Base-by-base conservation (phyloP, 1,140 invertebrate genomes). In the Calycopis cecrops region DNA sequence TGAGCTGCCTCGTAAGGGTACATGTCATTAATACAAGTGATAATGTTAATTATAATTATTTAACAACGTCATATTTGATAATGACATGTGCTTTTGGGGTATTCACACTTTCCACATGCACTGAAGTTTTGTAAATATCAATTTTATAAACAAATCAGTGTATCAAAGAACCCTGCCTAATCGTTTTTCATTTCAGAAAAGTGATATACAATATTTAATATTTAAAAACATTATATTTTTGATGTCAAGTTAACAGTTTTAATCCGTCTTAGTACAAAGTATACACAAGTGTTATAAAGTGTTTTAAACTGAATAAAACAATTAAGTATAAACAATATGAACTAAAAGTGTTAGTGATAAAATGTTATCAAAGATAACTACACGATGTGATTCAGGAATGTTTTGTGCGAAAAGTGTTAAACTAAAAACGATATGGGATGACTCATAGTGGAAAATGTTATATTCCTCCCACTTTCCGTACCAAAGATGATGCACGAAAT, bases 381-480 rank as follows among this genome's bases (percentile, higher is more conserved):
- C 14, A 44, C 9, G 71, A 40, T 63, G 68, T 65, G 67, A 59
- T 49, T 68, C 53, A 58, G 67, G 64, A 82, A 67, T 63, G 61
- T 77, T 84, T 84, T 68, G 67, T 73, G 79, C 73, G 50, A 65
- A 70, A 82, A 76, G 73, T 85, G 82, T 76, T 52, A 76, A 73
- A 62, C 71, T 62, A 67, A 85, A 85, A 85, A 82, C 76, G 81
- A 84, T 87, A 85, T 87, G 81, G 84, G 80, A 87, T 87, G 84
- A 87, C 74, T 84, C 77, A 81, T 79, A 82, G 84, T 84, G 81
- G 76, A 76, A 77, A 76, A 87, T 84, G 80, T 79, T 78, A 73
- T 67, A 66, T 76, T 62, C 74, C 68, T 73, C 74, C 71, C 67
- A 73, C 73, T 79, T 55, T 78, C 72, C 76, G 62, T 65, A 71